phyloP scores from a whole-genome alignment of 2,113 vertebrate species.

The Tachycineta bicolor region DNA sequence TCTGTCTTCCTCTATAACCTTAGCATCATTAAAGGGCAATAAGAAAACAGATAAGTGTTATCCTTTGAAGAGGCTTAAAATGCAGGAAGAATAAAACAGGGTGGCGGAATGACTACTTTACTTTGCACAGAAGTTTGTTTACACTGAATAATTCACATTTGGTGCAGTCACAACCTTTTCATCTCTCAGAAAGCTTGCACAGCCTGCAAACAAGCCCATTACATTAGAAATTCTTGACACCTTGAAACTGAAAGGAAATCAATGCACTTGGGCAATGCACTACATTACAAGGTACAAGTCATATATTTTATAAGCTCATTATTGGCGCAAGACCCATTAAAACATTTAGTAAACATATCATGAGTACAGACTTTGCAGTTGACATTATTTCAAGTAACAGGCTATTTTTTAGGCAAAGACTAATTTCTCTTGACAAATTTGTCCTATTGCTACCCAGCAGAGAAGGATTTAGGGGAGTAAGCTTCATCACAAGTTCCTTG shows the following conservation, averaged over 20 bases:
- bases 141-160: constrained; percentile 5
- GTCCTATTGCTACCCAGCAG: neutral
- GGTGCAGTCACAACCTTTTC: neutral
- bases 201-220: neutral
- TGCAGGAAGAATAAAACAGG: neutral
- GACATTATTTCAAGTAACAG: neutral
- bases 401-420: neutral
- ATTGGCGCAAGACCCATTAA: neutral
- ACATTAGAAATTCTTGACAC: neutral
- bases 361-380: neutral
- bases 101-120: constrained; percentile 31
- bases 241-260: constrained; percentile 27
- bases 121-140: constrained; percentile 42
- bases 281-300: neutral
- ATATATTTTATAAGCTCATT: neutral
- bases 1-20: constrained; percentile 39
- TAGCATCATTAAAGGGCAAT: constrained; percentile 12
- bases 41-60: constrained; percentile 27
- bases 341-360: neutral
- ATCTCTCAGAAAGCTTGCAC: neutral
- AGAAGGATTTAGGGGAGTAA: neutral
- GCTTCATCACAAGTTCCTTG: neutral
- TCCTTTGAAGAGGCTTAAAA: constrained; percentile 27
- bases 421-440: neutral
- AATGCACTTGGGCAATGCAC: neutral